Base-by-base conservation (phyloP, 2,113 vertebrate genomes). In the Acrocephalus kingi region DNA sequence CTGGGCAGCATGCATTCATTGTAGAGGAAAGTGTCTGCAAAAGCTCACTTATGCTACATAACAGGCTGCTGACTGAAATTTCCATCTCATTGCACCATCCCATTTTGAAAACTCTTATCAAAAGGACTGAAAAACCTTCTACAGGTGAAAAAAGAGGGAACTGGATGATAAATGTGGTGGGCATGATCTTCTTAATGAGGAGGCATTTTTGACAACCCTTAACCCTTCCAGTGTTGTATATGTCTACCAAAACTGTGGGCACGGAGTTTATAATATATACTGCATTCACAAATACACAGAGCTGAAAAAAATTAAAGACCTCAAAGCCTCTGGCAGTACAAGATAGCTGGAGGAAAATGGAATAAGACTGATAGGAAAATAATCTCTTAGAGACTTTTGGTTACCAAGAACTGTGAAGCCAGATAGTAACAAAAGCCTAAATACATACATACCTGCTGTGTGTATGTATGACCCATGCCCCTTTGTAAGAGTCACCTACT, bases 321-420 rank as follows among this genome's bases (percentile, higher is more conserved):
- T 61, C 61, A 87, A 76, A 58, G 48, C 46, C 27, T 87, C 94
- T 95, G 94, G 52, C 61, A 89, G 66, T 46, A 85, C 25, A 85
- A 93, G 81, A 94, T 90, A 95, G 59, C 90, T 71, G 19, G 55
- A 94, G 43, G 66, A 91, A 94, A 91, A 77, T 74, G 61, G 41
- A 96, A 25, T 89, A 85, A 80, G 74, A 66, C 78, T 83, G 87
- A 89, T 84, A 93, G 58, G 58, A 91, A 90, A 91, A 83, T 94
- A 93, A 94, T 95, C 84, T 96, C 74, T 84, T 35, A 39, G 63
- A 73, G 41, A 61, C 81, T 87, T 95, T 73, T 83, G 75, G 82
- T 93, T 79, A 90, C 81, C n/a, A 67, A 55, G 81, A 91, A 79
- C 62, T 93, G 58, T 67, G 87, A 83, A 84, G 63, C 66, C 16